Percentiles rank a stretch among this genome's conserved stretches.
Evolutionary conservation across 1,140 invertebrate species (phyloP).

Genomic region (Drosophila arizonae): DNA sequence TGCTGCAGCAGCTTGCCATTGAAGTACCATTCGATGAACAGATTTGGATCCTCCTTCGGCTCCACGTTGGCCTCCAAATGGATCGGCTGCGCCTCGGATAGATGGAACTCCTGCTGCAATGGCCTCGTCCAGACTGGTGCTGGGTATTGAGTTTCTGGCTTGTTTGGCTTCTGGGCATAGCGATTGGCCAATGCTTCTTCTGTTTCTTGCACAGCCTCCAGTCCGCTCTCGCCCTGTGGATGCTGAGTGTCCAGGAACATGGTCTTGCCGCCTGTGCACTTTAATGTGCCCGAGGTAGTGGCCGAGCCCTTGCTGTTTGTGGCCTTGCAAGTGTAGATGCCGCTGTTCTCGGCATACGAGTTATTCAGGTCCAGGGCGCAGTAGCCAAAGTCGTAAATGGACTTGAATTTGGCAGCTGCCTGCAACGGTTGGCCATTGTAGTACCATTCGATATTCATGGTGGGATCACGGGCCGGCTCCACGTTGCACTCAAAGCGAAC

Average conservation of each 20-base stretch:
- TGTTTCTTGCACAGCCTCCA: conserved; percentile 93
- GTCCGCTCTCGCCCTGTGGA: conserved; percentile 92
- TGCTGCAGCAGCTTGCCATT: conserved; percentile 94
- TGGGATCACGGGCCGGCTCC: conserved; percentile 96
- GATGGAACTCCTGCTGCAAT: conserved; percentile 90
- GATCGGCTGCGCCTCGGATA: conserved; percentile 95
- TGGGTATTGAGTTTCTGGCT: conserved; percentile 89
- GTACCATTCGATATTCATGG: conserved; percentile 96
- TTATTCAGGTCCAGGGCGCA: conserved; percentile 92
- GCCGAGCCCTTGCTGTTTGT: conserved; percentile 95
- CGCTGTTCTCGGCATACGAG: conserved; percentile 93
- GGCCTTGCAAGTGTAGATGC: conserved; percentile 95
- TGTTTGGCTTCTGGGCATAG: conserved; percentile 86
- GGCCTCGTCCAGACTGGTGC: conserved; percentile 95
- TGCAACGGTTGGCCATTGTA: conserved; percentile 92
- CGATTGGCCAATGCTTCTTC: conserved; percentile 90
- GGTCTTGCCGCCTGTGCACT: conserved; percentile 90
- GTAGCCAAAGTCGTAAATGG: conserved; percentile 95
- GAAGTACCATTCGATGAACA: conserved; percentile 97
- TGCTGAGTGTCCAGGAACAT: conserved; percentile 95
- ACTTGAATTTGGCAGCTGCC: conserved; percentile 91
- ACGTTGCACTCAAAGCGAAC: conserved; percentile 97
- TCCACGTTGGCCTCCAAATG: conserved; percentile 97
- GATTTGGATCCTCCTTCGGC: conserved; percentile 97
- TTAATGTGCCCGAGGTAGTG: conserved; percentile 93